Evolutionary conservation across 2,113 vertebrate species (phyloP), one percentile per base, ranked within the genome.

Genomic region (Struthidea cinerea): DNA sequence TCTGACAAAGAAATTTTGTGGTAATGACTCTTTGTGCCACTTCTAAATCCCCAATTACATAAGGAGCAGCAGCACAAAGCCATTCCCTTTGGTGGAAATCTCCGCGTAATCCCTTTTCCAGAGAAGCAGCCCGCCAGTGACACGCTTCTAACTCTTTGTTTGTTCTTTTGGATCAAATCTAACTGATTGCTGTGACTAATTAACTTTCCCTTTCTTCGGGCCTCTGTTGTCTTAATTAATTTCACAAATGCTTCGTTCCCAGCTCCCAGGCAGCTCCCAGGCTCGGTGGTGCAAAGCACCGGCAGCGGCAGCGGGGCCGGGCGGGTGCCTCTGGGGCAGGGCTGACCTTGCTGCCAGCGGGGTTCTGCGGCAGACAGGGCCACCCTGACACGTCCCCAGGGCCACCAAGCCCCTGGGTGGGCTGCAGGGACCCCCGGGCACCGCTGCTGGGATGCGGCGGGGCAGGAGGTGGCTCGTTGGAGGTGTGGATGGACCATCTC

Each of bases 151-250:
- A 97, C 96, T 96, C 97, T 97, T 97, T 97, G 97, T 98, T 97
- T 97, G 96, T 96, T 98, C 96, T 95, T 96, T 97, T 97, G 97
- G 97, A 98, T 98, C 97, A 97, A 96, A 98, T 98, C 97, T 98
- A 97, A 97, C 97, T 97, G 97, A 98, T 98, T 98, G 97, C 97
- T 83, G 93, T 96, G 96, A 97, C 97, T 98, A 98, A 98, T 98
- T 98, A 97, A 98, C 97, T 97, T 97, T 97, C 78, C 92, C 89
- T 97, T 97, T 97, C 97, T 97, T 91, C 76, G 22, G 96, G 97
- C 95, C 97, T 97, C 97, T 97, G 97, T 97, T 98, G 97, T 97
- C 97, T 98, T 97, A 97, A 98, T 98, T 98, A 97, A 98, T 98
- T 98, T 97, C 96, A 86, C 95, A 95, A 97, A 97, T 94, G 78